Evolutionary conservation across 64 coral and sea anemone genomes (phyloP), one percentile per base, ranked within the genome.

Genomic region (Platygyra sinensis): DNA sequence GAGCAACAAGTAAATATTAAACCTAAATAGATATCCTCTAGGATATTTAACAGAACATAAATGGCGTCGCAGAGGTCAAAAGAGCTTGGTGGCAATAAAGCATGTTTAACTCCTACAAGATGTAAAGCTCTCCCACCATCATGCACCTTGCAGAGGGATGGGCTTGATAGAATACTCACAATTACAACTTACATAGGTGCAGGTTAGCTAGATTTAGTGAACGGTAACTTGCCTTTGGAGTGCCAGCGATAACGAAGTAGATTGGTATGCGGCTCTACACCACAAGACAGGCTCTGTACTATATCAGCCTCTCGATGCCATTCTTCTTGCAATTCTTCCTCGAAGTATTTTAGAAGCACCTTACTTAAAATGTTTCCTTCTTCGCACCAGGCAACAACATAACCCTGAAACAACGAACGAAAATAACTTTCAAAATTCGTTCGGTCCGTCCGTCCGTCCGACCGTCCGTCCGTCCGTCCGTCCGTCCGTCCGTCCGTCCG

Each of bases 201-300:
- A 22, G 17, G 62, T 1, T 22, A 18, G 18, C 24, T 19, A 20
- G 24, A 65, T 22, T 29, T 69, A 63, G 17, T 8, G 8, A 1
- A 65, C 8, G 36, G 14, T 5, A 19, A 5, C 82, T 28, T 76
- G 76, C 90, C 60, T 86, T 83, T 76, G 29, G 80, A 64, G 74
- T 85, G 80, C 89, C 89, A 83, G 24, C 80, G 67, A 74, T 83
- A 91, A 14, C 74, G 73, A 22, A 91, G 62, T 14, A 91, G 46
- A 79, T 91, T 91, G 22, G 89, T 1, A 30, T 72, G 36, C 12
- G 76, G 89, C 1, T 79, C 50, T 19, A 39, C 72, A 28, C 51
- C 62, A 72, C n/a, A 77, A 80, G 55, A 72, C 2, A 90, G 46
- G n/a, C 13, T 14, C 59, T 15, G 50, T 17, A 73, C 88, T 73